These are phyloP conservation scores for Notolepis coatsorum DNA, from an alignment of 2,797 vertebrate genomes.

Conservation along the genomic window DNA sequence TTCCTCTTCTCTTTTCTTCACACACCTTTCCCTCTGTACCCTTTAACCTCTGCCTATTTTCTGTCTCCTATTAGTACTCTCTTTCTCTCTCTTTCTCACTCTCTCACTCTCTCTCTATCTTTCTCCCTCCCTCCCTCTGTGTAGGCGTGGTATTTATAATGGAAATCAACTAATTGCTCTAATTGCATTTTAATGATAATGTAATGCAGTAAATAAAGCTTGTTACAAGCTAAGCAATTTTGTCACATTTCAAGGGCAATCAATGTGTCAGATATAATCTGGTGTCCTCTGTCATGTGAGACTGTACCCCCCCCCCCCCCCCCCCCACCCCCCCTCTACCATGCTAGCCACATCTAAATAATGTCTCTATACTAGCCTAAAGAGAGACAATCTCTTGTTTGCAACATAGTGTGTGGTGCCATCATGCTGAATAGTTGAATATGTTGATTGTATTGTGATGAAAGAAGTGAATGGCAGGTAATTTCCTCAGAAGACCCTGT, in stretches of 20 bases:
- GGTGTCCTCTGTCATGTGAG: slow-evolving; percentile 39
- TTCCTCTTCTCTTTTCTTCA: slow-evolving; percentile 24
- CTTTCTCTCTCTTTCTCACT: slow-evolving; percentile 8
- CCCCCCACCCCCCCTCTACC: no score
- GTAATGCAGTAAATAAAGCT: slow-evolving; percentile 75
- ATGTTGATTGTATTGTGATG: no score
- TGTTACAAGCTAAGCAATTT: slow-evolving; percentile 69
- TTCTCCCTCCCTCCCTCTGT: slow-evolving; percentile 2
- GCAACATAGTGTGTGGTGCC: no score
- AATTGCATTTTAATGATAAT: slow-evolving; percentile 75
- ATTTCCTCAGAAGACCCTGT: no score
- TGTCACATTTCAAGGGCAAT: slow-evolving; percentile 73
- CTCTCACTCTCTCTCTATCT: neutral
- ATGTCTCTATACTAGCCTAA: no score
- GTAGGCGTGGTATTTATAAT: slow-evolving; percentile 60
- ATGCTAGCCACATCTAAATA: no score
- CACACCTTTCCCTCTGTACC: neutral
- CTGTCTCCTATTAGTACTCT: neutral
- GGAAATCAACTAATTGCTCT: slow-evolving; percentile 68
- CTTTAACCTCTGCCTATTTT: neutral
- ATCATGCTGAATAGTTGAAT: no score
- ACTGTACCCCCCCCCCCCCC: no score
- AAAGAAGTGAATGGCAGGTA: no score
- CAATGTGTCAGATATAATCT: slow-evolving; percentile 65
- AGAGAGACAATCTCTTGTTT: no score